phyloP scores from a whole-genome alignment of 2,113 vertebrate species.

The Neopipo cinnamomea region DNA sequence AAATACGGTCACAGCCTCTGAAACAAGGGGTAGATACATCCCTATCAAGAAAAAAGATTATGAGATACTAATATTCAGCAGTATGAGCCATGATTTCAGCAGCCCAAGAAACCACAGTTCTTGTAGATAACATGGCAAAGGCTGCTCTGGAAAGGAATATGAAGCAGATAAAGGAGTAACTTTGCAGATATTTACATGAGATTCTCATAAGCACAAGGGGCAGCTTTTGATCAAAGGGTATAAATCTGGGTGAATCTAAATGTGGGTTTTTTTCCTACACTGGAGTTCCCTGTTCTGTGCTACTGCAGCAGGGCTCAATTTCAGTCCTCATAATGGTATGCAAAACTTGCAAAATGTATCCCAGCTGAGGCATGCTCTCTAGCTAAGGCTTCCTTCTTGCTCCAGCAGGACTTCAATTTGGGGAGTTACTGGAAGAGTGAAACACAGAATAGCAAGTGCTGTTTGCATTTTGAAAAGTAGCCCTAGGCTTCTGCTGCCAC shows the following conservation, averaged over 20 bases:
- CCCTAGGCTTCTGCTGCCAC: neutral
- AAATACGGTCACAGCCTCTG: neutral
- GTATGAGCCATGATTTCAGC: neutral
- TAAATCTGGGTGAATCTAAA: constrained; percentile 62
- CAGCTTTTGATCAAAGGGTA: constrained; percentile 62
- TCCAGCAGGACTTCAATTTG: neutral
- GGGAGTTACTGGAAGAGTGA: neutral
- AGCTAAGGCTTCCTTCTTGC: neutral
- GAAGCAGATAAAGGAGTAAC: constrained; percentile 36
- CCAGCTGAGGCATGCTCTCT: neutral
- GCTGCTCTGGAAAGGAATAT: constrained; percentile 12
- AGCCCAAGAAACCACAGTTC: neutral
- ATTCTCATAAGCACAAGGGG: constrained; percentile 58
- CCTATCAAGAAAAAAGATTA: neutral
- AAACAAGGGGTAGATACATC: neutral
- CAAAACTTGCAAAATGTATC: constrained; percentile 8
- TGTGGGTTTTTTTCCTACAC: neutral
- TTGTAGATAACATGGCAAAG: neutral
- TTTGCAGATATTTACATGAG: constrained; percentile 59
- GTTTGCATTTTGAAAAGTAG: neutral
- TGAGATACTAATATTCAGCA: constrained; percentile 16
- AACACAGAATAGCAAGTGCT: neutral
- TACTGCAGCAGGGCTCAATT: constrained; percentile 5
- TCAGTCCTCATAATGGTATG: constrained; percentile 11
- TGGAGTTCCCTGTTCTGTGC: neutral